These are phyloP conservation scores for Lordiphosa fenestrarum DNA, from an alignment of 2,888 invertebrate species.

Conservation along the genomic window DNA sequence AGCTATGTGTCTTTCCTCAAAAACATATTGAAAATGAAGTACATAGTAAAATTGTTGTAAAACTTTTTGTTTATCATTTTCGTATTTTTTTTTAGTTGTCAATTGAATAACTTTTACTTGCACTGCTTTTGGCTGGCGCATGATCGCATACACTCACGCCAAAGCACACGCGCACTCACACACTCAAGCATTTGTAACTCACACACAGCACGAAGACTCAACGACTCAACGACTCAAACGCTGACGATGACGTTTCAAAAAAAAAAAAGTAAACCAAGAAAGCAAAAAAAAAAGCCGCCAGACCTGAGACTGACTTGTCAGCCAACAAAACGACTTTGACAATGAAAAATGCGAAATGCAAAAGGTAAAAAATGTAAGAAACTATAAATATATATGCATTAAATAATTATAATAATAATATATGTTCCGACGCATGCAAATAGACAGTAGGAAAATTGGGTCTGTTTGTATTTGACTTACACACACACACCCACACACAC, in stretches of 20 bases:
- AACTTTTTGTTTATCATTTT: conserved; percentile 37
- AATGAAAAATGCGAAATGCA: conserved; percentile 39
- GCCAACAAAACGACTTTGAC: conserved; percentile 60
- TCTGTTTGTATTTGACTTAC: background rate
- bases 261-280: background rate
- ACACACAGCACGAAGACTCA: conserved; percentile 9
- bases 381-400: background rate
- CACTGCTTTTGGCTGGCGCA: conserved; percentile 48
- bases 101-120: conserved; percentile 53
- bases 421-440: conserved; percentile 13
- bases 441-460: background rate
- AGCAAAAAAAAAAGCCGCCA: conserved; percentile 32
- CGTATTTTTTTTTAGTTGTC: conserved; percentile 41
- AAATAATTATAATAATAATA: conserved; percentile 19
- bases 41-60: background rate
- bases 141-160: conserved; percentile 48
- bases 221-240: conserved; percentile 40
- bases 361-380: conserved; percentile 5
- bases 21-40: background rate
- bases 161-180: conserved; percentile 64
- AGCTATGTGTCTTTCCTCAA: no score
- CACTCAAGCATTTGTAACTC: conserved; percentile 10
- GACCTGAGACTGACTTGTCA: conserved; percentile 29
- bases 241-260: conserved; percentile 63
- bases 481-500: background rate